Base-by-base conservation (phyloP, 2,113 vertebrate genomes). In the Clupea harengus region DNA sequence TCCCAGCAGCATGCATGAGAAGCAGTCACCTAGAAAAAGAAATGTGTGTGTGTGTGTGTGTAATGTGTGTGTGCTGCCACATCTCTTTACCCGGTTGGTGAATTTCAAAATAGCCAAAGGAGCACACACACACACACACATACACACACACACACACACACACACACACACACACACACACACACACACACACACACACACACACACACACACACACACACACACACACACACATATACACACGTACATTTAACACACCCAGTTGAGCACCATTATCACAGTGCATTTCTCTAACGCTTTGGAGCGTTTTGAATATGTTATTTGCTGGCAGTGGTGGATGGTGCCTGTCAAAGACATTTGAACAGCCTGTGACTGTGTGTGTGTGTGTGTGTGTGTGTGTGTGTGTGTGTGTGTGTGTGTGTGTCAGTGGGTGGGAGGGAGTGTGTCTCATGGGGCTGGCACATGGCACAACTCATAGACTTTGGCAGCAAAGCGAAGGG, bases 251-350 rank as follows among this genome's bases (percentile, higher is more conserved):
- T 72, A 72, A 25, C 64, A 72, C 64, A 72, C 64, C 28, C 64
- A 72, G 64, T 72, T 72, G 64, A 72, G 64, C 64, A 10, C 64
- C 64, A 72, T 86, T 84, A 88, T 88, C 83, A 86, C 78, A 83
- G 85, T 86, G 25, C 82, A 84, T 88, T 88, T 86, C 78, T 45
- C 52, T 15, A 82, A 85, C 49, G 39, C 82, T 88, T 78, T 0
- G 87, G 84, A 88, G 54, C 72, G 6, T 85, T 85, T 83, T 83
- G 87, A 88, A 88, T 88, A 85, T 85, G 39, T 86, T 85, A 64
- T 46, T 45, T 45, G 45, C 80, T 85, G 84, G 84, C 82, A 83
- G 54, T 50, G 81, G 57, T 64, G 78, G 83, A 82, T 88, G 83
- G 81, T 72, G 32, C 46, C 83, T 86, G 83, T 84, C 83, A 67